A percentile compares a stretch with the other conserved stretches of the same genome.
Conservation (phyloP, 2,113 vertebrate genomes). For the Lamprologus ornatipinnis region DNA sequence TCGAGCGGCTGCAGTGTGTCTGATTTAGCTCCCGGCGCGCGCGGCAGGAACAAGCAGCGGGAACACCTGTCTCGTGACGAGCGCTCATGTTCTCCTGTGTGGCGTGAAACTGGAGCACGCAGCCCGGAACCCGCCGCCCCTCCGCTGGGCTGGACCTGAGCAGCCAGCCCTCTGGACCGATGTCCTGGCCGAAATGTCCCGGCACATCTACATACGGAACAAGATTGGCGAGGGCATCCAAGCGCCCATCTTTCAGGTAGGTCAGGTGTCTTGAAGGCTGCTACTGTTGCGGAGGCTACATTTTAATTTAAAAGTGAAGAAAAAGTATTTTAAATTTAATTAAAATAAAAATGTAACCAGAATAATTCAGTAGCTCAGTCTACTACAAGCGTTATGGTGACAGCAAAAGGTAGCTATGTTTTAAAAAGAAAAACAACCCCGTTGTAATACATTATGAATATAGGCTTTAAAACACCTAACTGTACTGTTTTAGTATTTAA, state of each 20-base stretch:
- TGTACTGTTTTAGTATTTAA: not conserved
- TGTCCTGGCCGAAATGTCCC: slow-evolving; percentile 81
- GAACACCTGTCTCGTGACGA: not conserved
- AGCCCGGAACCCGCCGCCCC: slow-evolving; percentile 57
- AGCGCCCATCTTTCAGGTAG: slow-evolving; percentile 81
- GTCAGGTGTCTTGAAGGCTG: not conserved
- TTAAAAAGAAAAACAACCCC: not conserved
- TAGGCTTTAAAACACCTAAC: not conserved
- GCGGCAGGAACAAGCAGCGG: not conserved
- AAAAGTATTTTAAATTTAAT: not conserved
- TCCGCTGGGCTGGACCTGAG: slow-evolving; percentile 68
- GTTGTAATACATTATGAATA: rapidly evolving
- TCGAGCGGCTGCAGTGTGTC: not conserved
- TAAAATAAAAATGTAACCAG: not conserved
- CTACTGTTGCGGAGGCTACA: not conserved
- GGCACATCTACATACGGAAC: slow-evolving; percentile 79
- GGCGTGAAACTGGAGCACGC: slow-evolving; percentile 71
- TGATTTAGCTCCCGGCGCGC: not conserved
- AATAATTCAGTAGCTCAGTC: not conserved
- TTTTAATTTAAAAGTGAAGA: not conserved
- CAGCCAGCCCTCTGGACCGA: slow-evolving; percentile 74
- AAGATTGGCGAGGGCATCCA: slow-evolving; percentile 77
- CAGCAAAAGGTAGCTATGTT: not conserved
- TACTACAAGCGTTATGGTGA: not conserved
- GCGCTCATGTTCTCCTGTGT: slow-evolving; percentile 11